Percentiles rank a stretch among this genome's conserved stretches.
These are phyloP conservation scores for Leptopilina myrica DNA, from an alignment of 2,888 invertebrate genomes.

Conservation along the genomic window DNA sequence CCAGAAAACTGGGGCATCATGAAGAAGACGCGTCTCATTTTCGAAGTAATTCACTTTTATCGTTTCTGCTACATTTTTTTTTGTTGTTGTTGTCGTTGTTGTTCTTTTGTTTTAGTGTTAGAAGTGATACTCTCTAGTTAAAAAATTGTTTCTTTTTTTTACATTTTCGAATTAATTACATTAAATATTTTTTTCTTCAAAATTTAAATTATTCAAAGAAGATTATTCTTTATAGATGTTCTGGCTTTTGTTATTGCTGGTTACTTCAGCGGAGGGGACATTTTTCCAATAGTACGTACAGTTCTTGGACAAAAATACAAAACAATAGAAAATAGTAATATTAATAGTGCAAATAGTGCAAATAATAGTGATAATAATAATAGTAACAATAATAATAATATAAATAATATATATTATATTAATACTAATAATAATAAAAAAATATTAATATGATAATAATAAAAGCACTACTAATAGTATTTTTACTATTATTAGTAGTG, in stretches of 20 bases:
- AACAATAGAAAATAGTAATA: conserved; percentile 38
- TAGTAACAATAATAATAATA: no score
- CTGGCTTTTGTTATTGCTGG: conserved; percentile 54
- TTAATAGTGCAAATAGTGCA: background rate
- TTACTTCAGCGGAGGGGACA: conserved; percentile 58
- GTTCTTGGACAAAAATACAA: background rate
- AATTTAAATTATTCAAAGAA: background rate
- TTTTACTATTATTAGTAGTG: no score
- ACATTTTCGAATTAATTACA: background rate
- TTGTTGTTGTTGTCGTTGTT: no score
- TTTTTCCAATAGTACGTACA: conserved; percentile 65
- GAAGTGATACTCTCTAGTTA: no score
- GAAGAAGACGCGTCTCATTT: conserved; percentile 52
- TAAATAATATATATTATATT: no score
- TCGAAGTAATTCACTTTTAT: conserved; percentile 59
- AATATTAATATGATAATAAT: no score
- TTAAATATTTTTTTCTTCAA: background rate
- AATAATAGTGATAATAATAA: background rate
- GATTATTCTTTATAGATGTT: conserved; percentile 57
- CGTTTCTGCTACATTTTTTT: background rate
- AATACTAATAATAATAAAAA: no score
- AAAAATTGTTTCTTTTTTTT: no score
- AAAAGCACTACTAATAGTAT: no score
- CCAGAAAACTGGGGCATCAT: conserved; percentile 56
- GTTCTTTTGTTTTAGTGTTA: no score